Conservation (phyloP, 2,797 vertebrate genomes). For the Takifugu rubripes region DNA sequence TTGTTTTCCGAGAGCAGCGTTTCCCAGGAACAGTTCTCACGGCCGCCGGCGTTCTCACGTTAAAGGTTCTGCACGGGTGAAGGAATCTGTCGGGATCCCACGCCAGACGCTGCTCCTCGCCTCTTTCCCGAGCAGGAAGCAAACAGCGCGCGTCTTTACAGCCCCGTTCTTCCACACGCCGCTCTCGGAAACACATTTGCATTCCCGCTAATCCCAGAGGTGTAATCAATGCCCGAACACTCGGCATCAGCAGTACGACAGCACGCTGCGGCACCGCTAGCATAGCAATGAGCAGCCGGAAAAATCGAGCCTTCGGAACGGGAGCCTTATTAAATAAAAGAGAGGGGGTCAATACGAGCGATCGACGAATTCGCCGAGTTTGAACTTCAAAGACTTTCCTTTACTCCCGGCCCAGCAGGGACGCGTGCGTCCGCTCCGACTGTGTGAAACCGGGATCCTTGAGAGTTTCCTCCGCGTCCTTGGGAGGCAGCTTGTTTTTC, state of each 20-base stretch:
- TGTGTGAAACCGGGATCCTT: conserved; percentile 52
- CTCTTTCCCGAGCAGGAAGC: too few relatives aligned
- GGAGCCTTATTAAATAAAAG: conserved; percentile 79
- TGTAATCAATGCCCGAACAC: conserved; percentile 77
- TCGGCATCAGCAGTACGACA: conserved; percentile 75
- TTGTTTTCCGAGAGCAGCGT: too few relatives aligned
- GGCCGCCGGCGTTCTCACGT: too few relatives aligned
- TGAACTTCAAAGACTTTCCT: conserved; percentile 67
- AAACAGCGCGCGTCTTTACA: background rate
- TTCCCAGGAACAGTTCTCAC: too few relatives aligned
- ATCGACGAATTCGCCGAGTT: conserved; percentile 68
- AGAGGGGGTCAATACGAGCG: conserved; percentile 74
- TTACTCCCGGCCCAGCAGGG: conserved; percentile 53
- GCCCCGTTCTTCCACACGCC: background rate
- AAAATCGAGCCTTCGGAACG: conserved; percentile 61
- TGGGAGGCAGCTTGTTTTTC: conserved; percentile 46
- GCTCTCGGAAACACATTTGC: conserved; percentile 51
- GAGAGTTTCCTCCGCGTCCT: conserved; percentile 58
- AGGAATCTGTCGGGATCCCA: background rate
- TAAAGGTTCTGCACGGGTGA: background rate
- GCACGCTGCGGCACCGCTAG: conserved; percentile 56
- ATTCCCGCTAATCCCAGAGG: conserved; percentile 74
- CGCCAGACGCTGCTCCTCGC: background rate
- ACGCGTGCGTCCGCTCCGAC: conserved; percentile 25
- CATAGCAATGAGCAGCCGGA: conserved; percentile 66